These are phyloP conservation scores for Lepidotrigona ventralis DNA, from an alignment of 1,140 invertebrate species.

Conservation along the genomic window DNA sequence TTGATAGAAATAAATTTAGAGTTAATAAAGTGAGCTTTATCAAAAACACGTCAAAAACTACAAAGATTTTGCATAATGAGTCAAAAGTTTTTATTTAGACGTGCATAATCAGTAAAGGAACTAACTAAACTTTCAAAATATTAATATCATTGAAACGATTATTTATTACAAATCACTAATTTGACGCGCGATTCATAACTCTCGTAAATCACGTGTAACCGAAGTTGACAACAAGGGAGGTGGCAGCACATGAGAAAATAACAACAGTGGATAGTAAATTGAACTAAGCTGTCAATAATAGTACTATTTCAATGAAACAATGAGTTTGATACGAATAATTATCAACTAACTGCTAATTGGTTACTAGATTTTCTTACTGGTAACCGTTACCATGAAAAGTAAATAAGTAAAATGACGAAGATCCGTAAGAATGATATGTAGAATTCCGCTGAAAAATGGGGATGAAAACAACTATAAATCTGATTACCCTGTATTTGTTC, in stretches of 20 bases:
- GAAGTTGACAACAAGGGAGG: conserved; percentile 59
- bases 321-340: background rate
- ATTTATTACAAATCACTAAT: conserved; percentile 17
- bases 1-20: background rate
- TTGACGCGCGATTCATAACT: conserved; percentile 47
- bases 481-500: background rate
- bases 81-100: background rate
- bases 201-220: conserved; percentile 68
- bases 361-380: background rate
- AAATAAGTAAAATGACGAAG: background rate
- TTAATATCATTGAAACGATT: background rate
- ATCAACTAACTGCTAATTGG: background rate
- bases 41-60: background rate
- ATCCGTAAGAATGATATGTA: background rate
- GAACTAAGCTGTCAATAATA: conserved; percentile 62
- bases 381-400: background rate
- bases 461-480: conserved; percentile 34
- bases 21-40: background rate
- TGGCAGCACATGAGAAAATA: conserved; percentile 67
- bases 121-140: background rate
- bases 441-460: conserved; percentile 11
- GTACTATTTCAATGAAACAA: conserved; percentile 13
- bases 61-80: background rate
- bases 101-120: background rate
- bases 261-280: conserved; percentile 60